A percentile compares a stretch with the other conserved stretches of the same genome.
phyloP scores from a whole-genome alignment of 2,888 invertebrate genomes.

The Emmelina monodactyla region DNA sequence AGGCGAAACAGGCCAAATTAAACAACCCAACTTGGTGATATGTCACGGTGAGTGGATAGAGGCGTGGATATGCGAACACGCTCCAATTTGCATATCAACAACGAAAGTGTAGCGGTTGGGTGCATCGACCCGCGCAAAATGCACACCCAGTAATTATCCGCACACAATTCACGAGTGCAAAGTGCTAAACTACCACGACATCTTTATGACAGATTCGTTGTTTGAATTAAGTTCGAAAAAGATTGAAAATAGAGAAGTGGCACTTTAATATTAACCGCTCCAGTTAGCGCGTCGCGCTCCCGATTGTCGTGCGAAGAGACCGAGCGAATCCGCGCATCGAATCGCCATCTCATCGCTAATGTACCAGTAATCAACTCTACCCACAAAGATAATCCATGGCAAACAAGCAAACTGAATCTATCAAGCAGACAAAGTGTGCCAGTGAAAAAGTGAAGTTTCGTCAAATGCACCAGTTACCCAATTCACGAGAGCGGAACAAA shows the following conservation, averaged over 20 bases:
- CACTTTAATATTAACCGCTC: constrained; percentile 55
- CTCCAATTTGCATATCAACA: constrained; percentile 56
- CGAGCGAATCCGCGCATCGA: constrained; percentile 34
- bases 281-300: constrained; percentile 49
- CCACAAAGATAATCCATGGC: constrained; percentile 32
- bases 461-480: constrained; percentile 59
- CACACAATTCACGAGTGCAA: background rate
- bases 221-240: too few relatives aligned
- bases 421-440: constrained; percentile 33
- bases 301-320: constrained; percentile 57
- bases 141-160: background rate
- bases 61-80: constrained; percentile 34
- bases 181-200: too few relatives aligned
- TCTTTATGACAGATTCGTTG: too few relatives aligned
- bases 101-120: constrained; percentile 50
- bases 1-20: constrained; percentile 25
- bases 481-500: constrained; percentile 61
- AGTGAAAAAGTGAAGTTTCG: constrained; percentile 60
- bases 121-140: constrained; percentile 26
- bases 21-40: constrained; percentile 20
- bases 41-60: constrained; percentile 19
- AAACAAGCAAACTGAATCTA: constrained; percentile 41
- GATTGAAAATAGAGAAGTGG: too few relatives aligned
- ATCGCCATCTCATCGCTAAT: constrained; percentile 17
- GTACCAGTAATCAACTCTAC: constrained; percentile 34